phyloP scores from a whole-genome alignment of 2,888 invertebrate species.

The Aproaerema taeniolella region DNA sequence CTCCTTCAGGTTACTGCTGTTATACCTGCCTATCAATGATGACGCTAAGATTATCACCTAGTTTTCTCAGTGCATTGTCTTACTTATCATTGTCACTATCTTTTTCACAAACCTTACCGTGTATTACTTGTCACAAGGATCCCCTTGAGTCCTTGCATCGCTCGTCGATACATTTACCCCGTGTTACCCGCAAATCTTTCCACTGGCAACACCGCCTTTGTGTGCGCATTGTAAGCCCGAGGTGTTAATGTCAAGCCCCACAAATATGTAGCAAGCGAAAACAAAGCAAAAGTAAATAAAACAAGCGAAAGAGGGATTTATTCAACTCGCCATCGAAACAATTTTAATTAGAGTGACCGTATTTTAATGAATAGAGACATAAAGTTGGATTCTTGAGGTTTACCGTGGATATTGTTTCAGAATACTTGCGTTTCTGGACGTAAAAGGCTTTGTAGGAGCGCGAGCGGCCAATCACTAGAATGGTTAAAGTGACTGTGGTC shows the following conservation, averaged over 20 bases:
- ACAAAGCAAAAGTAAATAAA: conserved; percentile 36
- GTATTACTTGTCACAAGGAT: no score
- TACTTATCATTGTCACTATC: no score
- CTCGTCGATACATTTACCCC: conserved; percentile 52
- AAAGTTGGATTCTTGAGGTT: neutral
- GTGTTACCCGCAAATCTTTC: conserved; percentile 50
- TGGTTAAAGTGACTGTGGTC: no score
- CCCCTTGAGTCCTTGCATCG: no score
- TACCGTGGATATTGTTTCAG: neutral
- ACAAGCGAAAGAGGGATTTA: conserved; percentile 48
- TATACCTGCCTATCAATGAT: no score
- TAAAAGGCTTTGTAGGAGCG: no score
- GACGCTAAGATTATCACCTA: no score
- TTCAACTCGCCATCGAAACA: conserved; percentile 47
- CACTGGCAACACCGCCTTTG: conserved; percentile 37
- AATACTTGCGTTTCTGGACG: neutral
- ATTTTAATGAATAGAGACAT: conserved; percentile 48
- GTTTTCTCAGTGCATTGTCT: no score
- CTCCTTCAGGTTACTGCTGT: no score
- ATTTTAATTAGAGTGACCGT: conserved; percentile 59
- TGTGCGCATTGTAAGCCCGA: conserved; percentile 43
- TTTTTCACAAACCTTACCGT: no score
- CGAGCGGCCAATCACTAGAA: no score
- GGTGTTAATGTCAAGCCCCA: conserved; percentile 49
- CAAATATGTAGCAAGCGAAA: conserved; percentile 52